Evolutionary conservation across 2,888 invertebrate genomes (phyloP).

Genomic region (Liposcelis brunnea): DNA sequence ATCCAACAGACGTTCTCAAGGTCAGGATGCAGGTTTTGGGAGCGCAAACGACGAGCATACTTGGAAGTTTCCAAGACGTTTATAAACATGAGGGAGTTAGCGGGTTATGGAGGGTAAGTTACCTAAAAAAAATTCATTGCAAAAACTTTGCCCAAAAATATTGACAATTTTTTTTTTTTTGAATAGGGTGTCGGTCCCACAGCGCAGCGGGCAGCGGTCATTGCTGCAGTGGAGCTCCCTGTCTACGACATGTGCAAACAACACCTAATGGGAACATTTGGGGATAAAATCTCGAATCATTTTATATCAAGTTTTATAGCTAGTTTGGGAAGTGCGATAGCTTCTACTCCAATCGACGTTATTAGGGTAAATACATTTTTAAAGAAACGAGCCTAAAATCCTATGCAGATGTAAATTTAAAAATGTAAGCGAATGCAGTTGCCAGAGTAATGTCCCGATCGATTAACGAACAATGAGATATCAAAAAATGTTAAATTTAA

Average conservation of each 20-base stretch:
- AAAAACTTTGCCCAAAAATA: too few relatives aligned
- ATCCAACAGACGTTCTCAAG: slow-evolving; percentile 91
- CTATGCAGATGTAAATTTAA: too few relatives aligned
- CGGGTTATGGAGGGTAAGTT: slow-evolving; percentile 68
- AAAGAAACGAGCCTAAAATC: too few relatives aligned
- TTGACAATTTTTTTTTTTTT: slow-evolving; percentile 13
- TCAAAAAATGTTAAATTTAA: too few relatives aligned
- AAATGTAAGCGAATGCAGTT: too few relatives aligned
- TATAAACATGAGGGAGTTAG: slow-evolving; percentile 65
- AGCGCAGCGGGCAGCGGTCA: slow-evolving; percentile 80
- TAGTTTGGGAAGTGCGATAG: slow-evolving; percentile 80
- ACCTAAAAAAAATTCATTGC: not conserved
- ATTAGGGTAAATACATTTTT: slow-evolving; percentile 58
- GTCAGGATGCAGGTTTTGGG: slow-evolving; percentile 77
- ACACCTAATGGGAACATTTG: slow-evolving; percentile 46
- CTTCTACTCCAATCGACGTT: slow-evolving; percentile 88
- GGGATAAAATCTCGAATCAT: slow-evolving; percentile 71
- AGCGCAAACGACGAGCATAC: slow-evolving; percentile 27
- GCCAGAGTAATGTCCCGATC: too few relatives aligned
- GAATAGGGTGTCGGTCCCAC: slow-evolving; percentile 77
- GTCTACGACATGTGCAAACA: slow-evolving; percentile 83
- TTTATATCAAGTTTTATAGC: slow-evolving; percentile 80
- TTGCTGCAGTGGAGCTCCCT: slow-evolving; percentile 86
- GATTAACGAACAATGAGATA: too few relatives aligned
- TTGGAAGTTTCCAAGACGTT: slow-evolving; percentile 64